phyloP scores from a whole-genome alignment of 2,113 vertebrate species.

The Cyprinodon tularosa region DNA sequence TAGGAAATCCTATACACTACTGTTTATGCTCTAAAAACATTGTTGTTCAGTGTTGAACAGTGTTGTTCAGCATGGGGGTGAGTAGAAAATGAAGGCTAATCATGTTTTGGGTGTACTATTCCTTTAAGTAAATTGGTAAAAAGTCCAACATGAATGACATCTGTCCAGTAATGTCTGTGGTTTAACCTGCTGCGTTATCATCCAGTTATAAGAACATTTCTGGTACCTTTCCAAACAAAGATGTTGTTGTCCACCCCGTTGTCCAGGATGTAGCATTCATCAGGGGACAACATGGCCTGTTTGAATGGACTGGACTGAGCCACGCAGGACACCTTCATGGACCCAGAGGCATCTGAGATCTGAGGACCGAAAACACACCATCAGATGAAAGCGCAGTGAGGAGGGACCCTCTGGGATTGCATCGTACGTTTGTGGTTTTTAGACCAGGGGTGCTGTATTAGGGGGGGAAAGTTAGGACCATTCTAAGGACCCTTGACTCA shows the following conservation, averaged over 20 bases:
- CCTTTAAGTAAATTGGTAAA: too few species aligned
- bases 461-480: too few species aligned
- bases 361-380: conserved; percentile 29
- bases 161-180: background rate
- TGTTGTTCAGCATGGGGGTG: too few species aligned
- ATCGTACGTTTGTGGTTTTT: background rate
- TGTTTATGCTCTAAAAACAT: too few species aligned
- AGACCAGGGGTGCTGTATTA: background rate
- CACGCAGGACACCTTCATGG: conserved; percentile 72
- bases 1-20: too few species aligned
- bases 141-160: too few species aligned
- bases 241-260: conserved; percentile 78
- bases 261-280: conserved; percentile 83
- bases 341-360: conserved; percentile 81
- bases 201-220: background rate
- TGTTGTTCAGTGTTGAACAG: too few species aligned
- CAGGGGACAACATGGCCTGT: conserved; percentile 75
- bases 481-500: too few species aligned
- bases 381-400: background rate
- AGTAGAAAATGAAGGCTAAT: too few species aligned
- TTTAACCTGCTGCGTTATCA: background rate
- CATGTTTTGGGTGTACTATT: too few species aligned
- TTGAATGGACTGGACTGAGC: conserved; percentile 78
- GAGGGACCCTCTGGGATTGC: background rate
- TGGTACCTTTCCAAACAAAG: conserved; percentile 84